These are phyloP conservation scores for Tupaia tana DNA, from an alignment of 2,113 vertebrate species.

Conservation along the genomic window DNA sequence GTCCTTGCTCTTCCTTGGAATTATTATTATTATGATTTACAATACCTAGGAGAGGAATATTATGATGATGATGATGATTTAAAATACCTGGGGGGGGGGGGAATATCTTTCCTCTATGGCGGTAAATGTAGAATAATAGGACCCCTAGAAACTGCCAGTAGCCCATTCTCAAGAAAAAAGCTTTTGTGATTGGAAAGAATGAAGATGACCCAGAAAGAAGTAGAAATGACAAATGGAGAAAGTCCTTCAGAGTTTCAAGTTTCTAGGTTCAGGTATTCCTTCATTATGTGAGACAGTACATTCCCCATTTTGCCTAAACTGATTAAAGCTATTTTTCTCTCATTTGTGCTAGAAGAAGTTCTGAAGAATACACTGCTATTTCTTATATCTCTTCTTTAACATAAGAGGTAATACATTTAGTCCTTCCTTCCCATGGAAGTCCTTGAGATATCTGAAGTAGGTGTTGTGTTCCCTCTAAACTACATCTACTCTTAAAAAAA, in stretches of 20 bases:
- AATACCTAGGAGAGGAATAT: background rate
- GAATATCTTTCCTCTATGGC: background rate
- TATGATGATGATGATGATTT: too few species aligned
- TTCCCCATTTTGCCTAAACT: background rate
- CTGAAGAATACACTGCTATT: background rate
- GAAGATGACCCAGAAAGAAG: background rate
- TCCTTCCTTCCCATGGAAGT: background rate
- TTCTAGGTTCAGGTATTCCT: background rate
- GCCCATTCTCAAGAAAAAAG: background rate
- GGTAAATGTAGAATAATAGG: background rate
- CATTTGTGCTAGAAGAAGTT: background rate
- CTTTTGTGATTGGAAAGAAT: background rate
- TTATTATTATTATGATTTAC: background rate
- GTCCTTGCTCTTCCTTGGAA: background rate
- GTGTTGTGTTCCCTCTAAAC: background rate
- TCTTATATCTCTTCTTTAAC: background rate
- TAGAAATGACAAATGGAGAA: background rate
- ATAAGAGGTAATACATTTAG: background rate
- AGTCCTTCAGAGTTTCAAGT: background rate
- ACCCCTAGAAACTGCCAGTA: background rate
- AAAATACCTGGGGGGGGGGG: background rate
- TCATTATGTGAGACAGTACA: background rate
- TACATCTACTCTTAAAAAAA: background rate
- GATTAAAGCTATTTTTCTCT: conserved; percentile 10
- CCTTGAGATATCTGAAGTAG: background rate